Evolutionary conservation across 2,888 invertebrate genomes (phyloP).

Genomic region (Opisthograptis luteolata): DNA sequence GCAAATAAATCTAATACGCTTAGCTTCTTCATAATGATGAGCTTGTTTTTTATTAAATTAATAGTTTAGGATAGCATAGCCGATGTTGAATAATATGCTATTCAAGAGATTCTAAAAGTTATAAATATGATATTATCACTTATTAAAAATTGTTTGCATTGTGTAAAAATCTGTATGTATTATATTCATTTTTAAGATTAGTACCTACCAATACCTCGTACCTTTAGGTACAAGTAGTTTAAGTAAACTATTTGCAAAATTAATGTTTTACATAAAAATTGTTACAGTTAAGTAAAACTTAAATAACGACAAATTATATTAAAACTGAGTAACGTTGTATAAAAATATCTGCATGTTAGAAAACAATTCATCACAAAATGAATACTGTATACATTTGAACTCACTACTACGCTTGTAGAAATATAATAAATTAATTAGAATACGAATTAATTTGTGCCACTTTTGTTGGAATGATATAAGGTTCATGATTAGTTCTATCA

Average conservation of each 20-base stretch:
- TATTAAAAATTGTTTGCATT: too few species aligned
- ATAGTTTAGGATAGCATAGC: conserved; percentile 2
- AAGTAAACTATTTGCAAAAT: too few species aligned
- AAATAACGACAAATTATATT: conserved; percentile 18
- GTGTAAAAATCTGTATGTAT: too few species aligned
- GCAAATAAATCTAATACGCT: conserved; percentile 42
- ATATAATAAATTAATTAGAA: not conserved
- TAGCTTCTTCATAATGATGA: conserved; percentile 21
- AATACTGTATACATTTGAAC: conserved; percentile 48
- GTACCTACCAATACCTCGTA: too few species aligned
- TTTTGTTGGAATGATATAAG: conserved; percentile 20
- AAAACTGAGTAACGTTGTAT: conserved; percentile 38
- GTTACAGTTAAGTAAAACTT: too few species aligned
- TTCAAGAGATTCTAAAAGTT: conserved; percentile 21
- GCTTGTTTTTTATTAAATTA: not conserved
- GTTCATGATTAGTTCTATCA: not conserved
- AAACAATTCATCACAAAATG: conserved; percentile 43
- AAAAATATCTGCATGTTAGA: conserved; percentile 38
- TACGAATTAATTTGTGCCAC: conserved; percentile 2
- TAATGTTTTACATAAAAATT: too few species aligned
- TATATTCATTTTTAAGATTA: too few species aligned
- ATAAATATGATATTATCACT: not conserved
- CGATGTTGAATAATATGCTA: conserved; percentile 6
- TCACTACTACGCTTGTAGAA: conserved; percentile 16
- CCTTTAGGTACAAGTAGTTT: too few species aligned